These are phyloP conservation scores for Rana temporaria DNA, from an alignment of 2,113 vertebrate genomes.

Conservation along the genomic window DNA sequence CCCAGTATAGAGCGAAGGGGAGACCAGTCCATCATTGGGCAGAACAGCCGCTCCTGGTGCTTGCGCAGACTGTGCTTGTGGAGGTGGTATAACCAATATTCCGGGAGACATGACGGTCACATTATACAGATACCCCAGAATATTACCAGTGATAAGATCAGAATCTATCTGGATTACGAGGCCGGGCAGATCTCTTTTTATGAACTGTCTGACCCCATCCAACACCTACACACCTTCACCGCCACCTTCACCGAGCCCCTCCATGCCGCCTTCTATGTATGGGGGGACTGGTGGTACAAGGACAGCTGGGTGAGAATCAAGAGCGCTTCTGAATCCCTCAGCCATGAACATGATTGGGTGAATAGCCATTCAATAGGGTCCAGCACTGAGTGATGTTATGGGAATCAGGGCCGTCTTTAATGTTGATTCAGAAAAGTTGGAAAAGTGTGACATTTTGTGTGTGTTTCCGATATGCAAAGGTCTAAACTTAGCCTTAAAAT, in stretches of 20 bases:
- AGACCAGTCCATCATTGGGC: background rate
- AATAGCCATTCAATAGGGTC: too few species aligned
- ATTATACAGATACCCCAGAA: background rate
- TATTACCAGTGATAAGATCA: background rate
- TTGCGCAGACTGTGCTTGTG: background rate
- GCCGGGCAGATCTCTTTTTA: conserved; percentile 30
- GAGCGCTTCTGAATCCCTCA: background rate
- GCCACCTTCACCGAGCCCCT: conserved; percentile 19
- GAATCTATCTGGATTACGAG: conserved; percentile 28
- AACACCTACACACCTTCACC: conserved; percentile 30
- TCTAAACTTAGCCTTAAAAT: too few species aligned
- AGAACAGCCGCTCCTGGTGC: conserved; percentile 27
- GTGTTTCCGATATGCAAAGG: too few species aligned
- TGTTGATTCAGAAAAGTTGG: too few species aligned
- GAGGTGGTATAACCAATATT: background rate
- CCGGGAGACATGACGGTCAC: background rate
- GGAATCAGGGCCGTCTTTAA: too few species aligned
- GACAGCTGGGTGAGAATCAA: background rate
- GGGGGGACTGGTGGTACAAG: background rate
- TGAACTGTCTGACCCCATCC: conserved; percentile 12
- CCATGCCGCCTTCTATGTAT: background rate
- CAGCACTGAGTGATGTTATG: too few species aligned
- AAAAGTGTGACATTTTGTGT: too few species aligned
- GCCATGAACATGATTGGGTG: too few species aligned
- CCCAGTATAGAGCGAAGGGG: background rate